Base-by-base conservation (phyloP, 1,140 invertebrate species). In the Neelides sp. region DNA sequence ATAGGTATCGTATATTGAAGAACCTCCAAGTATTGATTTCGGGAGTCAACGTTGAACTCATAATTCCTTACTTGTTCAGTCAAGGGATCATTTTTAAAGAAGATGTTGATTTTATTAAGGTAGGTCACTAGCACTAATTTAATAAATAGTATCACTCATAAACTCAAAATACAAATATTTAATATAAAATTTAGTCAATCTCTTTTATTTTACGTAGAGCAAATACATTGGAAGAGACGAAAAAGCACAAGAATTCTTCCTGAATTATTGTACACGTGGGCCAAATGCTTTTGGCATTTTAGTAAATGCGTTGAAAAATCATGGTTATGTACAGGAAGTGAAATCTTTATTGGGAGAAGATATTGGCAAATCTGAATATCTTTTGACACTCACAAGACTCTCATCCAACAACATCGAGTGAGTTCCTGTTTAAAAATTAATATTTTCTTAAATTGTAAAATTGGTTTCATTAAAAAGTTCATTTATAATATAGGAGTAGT, bases 211-310 rank as follows among this genome's bases (percentile, higher is more conserved):
- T 43, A 43, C 47, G 3, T 26, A 57, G 55, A 19, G 4, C 10
- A 42, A 32, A 22, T 50, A 39, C 41, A 8, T 7, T 2, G 34
- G 34, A 12, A 22, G 17, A 12, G 12, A 22, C 24, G 51, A 57
- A n/a, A 43, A 54, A 37, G 49, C 26, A 2, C 42, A 44, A 34
- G 56, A 58, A 45, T 58, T 58, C 46, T 52, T 58, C 28, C 30
- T 58, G 15, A 42, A 15, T 5, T 54, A 51, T 24, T 43, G 36
- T 0, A 54, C 23, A 17, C 2, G 56, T 5, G 56, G 56, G 10
- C 56, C 56, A 24, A 35, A 41, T 13, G 56, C 56, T 10, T 58
- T 51, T 45, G 19, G 19, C 4, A 48, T 51, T 45, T 17, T 58
- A 10, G 22, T 58, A 4, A 41, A 54, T 10, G 22, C 39, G 32